Evolutionary conservation across 2,797 vertebrate species (phyloP), one percentile per base, ranked within the genome.

Genomic region (Darevskia mixta): DNA sequence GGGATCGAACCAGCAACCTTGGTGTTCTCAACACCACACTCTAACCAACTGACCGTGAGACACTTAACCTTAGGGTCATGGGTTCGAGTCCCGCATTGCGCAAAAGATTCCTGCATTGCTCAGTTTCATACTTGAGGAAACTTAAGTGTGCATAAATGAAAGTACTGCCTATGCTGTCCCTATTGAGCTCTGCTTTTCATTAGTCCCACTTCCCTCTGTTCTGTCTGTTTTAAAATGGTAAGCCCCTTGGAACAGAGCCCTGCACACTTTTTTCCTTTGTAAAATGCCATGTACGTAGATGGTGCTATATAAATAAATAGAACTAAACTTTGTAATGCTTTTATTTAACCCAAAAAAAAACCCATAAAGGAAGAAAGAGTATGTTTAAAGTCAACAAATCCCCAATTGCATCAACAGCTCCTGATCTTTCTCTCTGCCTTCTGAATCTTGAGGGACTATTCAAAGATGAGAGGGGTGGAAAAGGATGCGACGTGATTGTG

Each of bases 401-500:
- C 72, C 87, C 90, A 77, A 79, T 72, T 82, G 58, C 58, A 93
- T 91, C 27, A 0, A 85, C 82, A 88, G 87, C 73, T 93, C 76
- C 79, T 82, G 73, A 29, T 91, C 85, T 45, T 64, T 4, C 32
- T 71, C 38, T 73, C 87, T 94, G 87, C 85, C 92, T 95, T 93
- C 80, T 92, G 45, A 38, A 45, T 92, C 91, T 94, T 87, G 0
- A 0, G 92, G 13, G 0, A 89, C 61, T 79, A 86, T 69, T 77
- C 61, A 32, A 77, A 83, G 23, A 91, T 92, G 87, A 90, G 92
- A 35, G 55, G 2, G 38, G 55, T 18, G 35, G n/a, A 27, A 75
- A 32, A 81, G 92, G 94, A 94, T 93, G 41, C 91, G 92, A 90
- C 92, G 79, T 90, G 88, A 94, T 93, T 93, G 86, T 92, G 94